phyloP scores from a whole-genome alignment of 2,113 vertebrate species.

The Pipa parva region DNA sequence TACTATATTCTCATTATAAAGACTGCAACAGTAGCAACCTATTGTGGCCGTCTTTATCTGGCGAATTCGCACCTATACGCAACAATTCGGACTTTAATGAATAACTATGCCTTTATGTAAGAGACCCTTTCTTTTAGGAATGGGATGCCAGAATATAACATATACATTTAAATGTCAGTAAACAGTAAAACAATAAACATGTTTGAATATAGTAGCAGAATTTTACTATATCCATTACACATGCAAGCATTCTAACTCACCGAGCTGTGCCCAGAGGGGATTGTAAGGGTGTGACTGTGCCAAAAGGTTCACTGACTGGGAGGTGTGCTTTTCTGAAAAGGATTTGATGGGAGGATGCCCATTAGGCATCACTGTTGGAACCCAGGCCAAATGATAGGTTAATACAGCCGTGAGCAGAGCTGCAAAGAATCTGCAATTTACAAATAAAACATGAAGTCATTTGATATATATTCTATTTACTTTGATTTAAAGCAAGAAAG shows the following conservation, averaged over 20 bases:
- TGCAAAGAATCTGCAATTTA: slow-evolving; percentile 69
- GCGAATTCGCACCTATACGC: too few species aligned
- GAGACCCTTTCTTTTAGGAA: too few species aligned
- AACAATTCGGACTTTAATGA: too few species aligned
- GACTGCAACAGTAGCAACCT: too few species aligned
- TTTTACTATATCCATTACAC: background rate
- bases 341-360: slow-evolving; percentile 73
- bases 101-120: too few species aligned
- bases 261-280: slow-evolving; percentile 84
- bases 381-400: slow-evolving; percentile 83
- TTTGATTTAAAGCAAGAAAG: too few species aligned
- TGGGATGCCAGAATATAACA: too few species aligned
- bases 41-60: too few species aligned
- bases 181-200: too few species aligned
- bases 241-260: slow-evolving; percentile 70
- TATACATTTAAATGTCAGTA: too few species aligned
- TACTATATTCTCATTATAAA: too few species aligned
- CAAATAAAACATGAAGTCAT: background rate
- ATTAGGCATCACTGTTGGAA: slow-evolving; percentile 82
- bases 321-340: slow-evolving; percentile 75
- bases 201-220: too few species aligned
- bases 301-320: slow-evolving; percentile 71
- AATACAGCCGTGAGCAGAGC: slow-evolving; percentile 79
- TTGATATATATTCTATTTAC: background rate
- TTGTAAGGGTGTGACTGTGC: slow-evolving; percentile 83